These are phyloP conservation scores for Oligia latruncula DNA, from an alignment of 2,888 invertebrate genomes.

Conservation along the genomic window DNA sequence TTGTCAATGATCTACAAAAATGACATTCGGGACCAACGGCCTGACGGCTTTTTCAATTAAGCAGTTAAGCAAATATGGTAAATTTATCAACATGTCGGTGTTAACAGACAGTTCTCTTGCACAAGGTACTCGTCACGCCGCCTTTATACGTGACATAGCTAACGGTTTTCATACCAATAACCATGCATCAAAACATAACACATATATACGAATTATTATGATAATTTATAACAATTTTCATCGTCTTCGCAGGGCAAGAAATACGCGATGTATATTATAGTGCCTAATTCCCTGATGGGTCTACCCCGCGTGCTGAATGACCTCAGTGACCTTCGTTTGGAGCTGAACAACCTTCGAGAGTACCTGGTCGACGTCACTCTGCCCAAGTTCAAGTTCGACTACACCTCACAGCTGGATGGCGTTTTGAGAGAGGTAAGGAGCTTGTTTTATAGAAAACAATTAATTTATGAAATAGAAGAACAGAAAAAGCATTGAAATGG, in stretches of 20 bases:
- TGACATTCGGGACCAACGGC: not conserved
- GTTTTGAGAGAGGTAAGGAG: constrained; percentile 90
- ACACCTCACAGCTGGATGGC: constrained; percentile 91
- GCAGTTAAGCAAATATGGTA: not conserved
- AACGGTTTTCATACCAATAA: too few species aligned
- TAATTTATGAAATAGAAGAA: not conserved
- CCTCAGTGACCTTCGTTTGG: constrained; percentile 89
- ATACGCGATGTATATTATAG: constrained; percentile 93
- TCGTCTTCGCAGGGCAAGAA: constrained; percentile 91
- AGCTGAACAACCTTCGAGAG: constrained; percentile 91
- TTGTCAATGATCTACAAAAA: not conserved
- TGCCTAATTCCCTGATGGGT: constrained; percentile 92
- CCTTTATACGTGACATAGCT: too few species aligned
- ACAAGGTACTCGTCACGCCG: too few species aligned
- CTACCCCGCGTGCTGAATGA: constrained; percentile 90
- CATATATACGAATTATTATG: not conserved
- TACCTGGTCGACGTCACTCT: constrained; percentile 91
- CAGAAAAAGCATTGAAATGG: not conserved
- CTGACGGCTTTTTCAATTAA: not conserved
- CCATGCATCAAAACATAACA: not conserved
- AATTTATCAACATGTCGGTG: too few species aligned
- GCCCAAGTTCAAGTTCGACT: constrained; percentile 94
- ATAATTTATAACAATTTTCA: not conserved
- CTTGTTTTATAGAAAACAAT: not conserved
- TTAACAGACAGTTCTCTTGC: too few species aligned